Conservation (phyloP, 2,797 vertebrate species). For the Neomorphus geoffroyi region DNA sequence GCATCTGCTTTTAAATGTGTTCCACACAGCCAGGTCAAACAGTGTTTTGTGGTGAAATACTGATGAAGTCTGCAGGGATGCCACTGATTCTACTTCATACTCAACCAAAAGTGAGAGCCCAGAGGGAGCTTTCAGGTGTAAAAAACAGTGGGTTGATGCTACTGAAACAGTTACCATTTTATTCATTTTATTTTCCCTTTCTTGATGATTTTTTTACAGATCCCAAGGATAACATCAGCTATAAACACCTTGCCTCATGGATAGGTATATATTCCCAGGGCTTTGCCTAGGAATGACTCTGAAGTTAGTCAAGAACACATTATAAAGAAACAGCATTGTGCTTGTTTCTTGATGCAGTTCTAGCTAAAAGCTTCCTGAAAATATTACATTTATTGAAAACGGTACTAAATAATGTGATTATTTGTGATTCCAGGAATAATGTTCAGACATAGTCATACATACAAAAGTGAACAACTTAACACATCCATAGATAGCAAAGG, state of each 20-base stretch:
- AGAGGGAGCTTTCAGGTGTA: background rate
- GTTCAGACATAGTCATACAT: background rate
- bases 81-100: background rate
- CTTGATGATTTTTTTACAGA: slow-evolving; percentile 8
- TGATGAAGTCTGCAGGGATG: background rate
- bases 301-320: background rate
- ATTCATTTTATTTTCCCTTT: background rate
- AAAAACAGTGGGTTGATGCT: background rate
- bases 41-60: too few species aligned
- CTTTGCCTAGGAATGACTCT: background rate
- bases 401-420: background rate
- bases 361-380: background rate
- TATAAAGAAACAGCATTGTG: background rate
- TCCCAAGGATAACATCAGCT: slow-evolving; percentile 63
- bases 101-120: background rate
- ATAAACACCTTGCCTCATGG: slow-evolving; percentile 61
- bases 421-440: background rate
- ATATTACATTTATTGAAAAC: background rate
- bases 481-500: background rate
- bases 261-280: slow-evolving; percentile 64
- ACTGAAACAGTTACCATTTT: background rate
- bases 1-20: background rate
- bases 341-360: background rate
- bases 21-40: background rate
- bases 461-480: background rate